These are phyloP conservation scores for Pempheris klunzingeri DNA, from an alignment of 2,797 vertebrate genomes.

Conservation along the genomic window DNA sequence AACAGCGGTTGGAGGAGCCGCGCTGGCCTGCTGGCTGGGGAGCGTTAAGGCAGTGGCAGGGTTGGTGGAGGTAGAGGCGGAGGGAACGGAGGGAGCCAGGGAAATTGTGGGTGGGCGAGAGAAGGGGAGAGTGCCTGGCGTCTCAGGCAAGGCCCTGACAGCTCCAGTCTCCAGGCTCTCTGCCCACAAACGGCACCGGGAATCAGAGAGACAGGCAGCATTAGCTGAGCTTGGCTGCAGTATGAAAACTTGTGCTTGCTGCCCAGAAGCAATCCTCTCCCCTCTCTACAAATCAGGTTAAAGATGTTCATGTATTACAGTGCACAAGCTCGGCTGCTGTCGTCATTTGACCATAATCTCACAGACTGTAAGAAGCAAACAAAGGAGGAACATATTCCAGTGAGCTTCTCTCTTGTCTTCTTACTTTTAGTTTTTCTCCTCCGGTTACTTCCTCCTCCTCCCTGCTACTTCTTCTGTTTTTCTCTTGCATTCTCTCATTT, in stretches of 20 bases:
- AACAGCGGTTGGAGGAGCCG: conserved; percentile 72
- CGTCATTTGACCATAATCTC: conserved; percentile 35
- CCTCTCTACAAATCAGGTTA: conserved; percentile 41
- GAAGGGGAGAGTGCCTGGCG: conserved; percentile 57
- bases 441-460: background rate
- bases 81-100: conserved; percentile 37
- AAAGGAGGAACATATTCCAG: background rate
- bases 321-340: conserved; percentile 20
- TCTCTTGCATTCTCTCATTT: background rate
- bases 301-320: conserved; percentile 32
- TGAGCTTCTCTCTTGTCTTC: conserved; percentile 9
- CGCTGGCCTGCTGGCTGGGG: conserved; percentile 55
- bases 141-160: conserved; percentile 70
- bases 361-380: conserved; percentile 12
- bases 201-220: conserved; percentile 60
- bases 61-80: conserved; percentile 18
- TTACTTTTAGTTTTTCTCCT: background rate
- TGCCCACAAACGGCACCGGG: conserved; percentile 65
- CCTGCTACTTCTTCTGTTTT: background rate
- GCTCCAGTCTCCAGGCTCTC: conserved; percentile 70
- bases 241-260: conserved; percentile 40
- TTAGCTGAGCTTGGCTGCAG: conserved; percentile 62
- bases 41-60: conserved; percentile 39
- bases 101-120: conserved; percentile 70
- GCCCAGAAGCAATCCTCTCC: conserved; percentile 50